A percentile compares a stretch with the other conserved stretches of the same genome.
Evolutionary conservation across 1,140 invertebrate genomes (phyloP).

Genomic region (Drosophila sechellia): DNA sequence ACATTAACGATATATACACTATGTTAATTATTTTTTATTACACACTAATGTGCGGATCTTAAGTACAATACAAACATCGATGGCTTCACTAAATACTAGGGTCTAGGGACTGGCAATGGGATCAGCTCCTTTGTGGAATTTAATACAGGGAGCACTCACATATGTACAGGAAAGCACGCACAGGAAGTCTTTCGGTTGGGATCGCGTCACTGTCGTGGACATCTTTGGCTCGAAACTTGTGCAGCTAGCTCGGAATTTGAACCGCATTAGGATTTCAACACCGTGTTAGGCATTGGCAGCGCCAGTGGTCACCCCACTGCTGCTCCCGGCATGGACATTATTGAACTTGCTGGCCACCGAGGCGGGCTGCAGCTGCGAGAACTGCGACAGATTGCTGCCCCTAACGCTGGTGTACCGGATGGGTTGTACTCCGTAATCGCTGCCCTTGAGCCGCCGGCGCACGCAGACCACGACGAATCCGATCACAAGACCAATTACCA

Average conservation of each 20-base stretch:
- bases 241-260: conserved; percentile 29
- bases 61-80: conserved; percentile 74
- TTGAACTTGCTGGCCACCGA: conserved; percentile 70
- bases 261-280: not conserved
- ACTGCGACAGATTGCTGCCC: conserved; percentile 77
- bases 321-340: conserved; percentile 30
- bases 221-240: conserved; percentile 69
- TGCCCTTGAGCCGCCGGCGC: conserved; percentile 73
- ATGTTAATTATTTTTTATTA: conserved; percentile 37
- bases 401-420: conserved; percentile 82
- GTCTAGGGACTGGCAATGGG: conserved; percentile 5
- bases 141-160: conserved; percentile 21
- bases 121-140: conserved; percentile 14
- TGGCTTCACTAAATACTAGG: conserved; percentile 68
- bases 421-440: conserved; percentile 77
- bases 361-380: conserved; percentile 63
- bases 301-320: conserved; percentile 22
- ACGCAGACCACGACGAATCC: conserved; percentile 76
- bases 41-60: conserved; percentile 59
- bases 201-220: conserved; percentile 64
- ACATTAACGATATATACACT: not conserved
- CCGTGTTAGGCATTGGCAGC: conserved; percentile 58
- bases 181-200: conserved; percentile 45
- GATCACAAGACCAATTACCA: conserved; percentile 74
- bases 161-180: conserved; percentile 59